Evolutionary conservation across 2,888 invertebrate species (phyloP).

Genomic region (Leptura quadrifasciata): DNA sequence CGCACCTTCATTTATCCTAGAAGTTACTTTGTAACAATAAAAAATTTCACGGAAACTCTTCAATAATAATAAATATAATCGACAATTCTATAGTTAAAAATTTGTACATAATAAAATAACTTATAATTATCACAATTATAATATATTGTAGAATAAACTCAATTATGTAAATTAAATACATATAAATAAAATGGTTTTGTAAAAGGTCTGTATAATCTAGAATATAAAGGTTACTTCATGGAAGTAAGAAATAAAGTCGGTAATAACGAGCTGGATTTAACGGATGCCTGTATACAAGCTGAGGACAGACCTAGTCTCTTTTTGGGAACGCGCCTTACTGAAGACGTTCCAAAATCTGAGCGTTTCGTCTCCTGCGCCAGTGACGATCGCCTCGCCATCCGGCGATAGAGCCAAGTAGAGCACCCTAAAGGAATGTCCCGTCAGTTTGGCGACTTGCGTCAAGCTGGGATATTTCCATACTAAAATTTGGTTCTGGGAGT

Average conservation of each 20-base stretch:
- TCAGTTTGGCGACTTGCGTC: constrained; percentile 96
- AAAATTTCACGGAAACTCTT: constrained; percentile 48
- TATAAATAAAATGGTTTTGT: constrained; percentile 42
- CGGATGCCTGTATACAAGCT: constrained; percentile 94
- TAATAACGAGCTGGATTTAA: constrained; percentile 68
- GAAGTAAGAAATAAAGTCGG: constrained; percentile 43
- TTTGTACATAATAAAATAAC: constrained; percentile 36
- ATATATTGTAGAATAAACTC: constrained; percentile 42
- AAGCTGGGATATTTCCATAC: constrained; percentile 99
- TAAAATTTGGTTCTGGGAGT: constrained; percentile 98
- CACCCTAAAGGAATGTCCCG: constrained; percentile 97
- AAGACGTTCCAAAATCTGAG: constrained; percentile 99
- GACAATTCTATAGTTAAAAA: constrained; percentile 13
- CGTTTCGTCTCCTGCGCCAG: constrained; percentile 99
- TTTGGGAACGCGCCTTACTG: constrained; percentile 95
- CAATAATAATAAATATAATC: constrained; percentile 33
- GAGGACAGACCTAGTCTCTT: constrained; percentile 94
- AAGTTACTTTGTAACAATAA: constrained; percentile 55
- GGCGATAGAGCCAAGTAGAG: constrained; percentile 97
- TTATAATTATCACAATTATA: constrained; percentile 52
- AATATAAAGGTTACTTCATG: constrained; percentile 48
- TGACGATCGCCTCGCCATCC: constrained; percentile 98
- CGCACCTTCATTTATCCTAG: constrained; percentile 9
- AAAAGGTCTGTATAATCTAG: constrained; percentile 39
- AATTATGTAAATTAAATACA: constrained; percentile 48